Evolutionary conservation across 2,888 invertebrate species (phyloP).

Genomic region (Athalia cordata): DNA sequence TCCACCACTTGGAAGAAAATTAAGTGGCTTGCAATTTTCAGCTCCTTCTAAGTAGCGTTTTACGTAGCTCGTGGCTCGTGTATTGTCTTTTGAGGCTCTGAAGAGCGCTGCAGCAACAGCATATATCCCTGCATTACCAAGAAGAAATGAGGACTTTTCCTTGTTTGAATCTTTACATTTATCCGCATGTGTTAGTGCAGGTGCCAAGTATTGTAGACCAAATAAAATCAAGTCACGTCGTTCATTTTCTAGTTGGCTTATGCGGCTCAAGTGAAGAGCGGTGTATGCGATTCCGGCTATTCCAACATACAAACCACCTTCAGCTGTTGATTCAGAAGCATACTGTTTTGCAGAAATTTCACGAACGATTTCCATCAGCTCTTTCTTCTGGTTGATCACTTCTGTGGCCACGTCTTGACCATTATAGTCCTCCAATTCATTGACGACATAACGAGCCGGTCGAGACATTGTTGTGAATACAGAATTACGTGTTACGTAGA

Average conservation of each 20-base stretch:
- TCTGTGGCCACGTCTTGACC: slow-evolving; percentile 21
- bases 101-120: slow-evolving; percentile 82
- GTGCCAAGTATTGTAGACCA: slow-evolving; percentile 22
- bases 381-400: slow-evolving; percentile 22
- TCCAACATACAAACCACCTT: slow-evolving; percentile 75
- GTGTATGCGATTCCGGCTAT: slow-evolving; percentile 74
- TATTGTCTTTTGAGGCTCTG: slow-evolving; percentile 74
- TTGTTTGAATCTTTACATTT: slow-evolving; percentile 30
- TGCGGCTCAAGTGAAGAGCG: slow-evolving; percentile 69
- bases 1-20: slow-evolving; percentile 81
- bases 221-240: slow-evolving; percentile 8
- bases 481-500: slow-evolving; percentile 55
- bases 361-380: slow-evolving; percentile 30
- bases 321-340: slow-evolving; percentile 55
- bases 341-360: slow-evolving; percentile 49
- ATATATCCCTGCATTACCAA: slow-evolving; percentile 87
- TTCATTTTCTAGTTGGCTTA: slow-evolving; percentile 21
- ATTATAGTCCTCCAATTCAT: slow-evolving; percentile 26
- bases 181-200: slow-evolving; percentile 8
- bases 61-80: slow-evolving; percentile 64
- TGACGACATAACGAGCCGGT: slow-evolving; percentile 20
- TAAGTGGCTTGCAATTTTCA: slow-evolving; percentile 74
- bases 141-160: slow-evolving; percentile 77
- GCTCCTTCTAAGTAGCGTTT: slow-evolving; percentile 73
- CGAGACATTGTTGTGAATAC: slow-evolving; percentile 10